Base-by-base conservation (phyloP, 2,888 invertebrate species). In the Stratiomys singularior region DNA sequence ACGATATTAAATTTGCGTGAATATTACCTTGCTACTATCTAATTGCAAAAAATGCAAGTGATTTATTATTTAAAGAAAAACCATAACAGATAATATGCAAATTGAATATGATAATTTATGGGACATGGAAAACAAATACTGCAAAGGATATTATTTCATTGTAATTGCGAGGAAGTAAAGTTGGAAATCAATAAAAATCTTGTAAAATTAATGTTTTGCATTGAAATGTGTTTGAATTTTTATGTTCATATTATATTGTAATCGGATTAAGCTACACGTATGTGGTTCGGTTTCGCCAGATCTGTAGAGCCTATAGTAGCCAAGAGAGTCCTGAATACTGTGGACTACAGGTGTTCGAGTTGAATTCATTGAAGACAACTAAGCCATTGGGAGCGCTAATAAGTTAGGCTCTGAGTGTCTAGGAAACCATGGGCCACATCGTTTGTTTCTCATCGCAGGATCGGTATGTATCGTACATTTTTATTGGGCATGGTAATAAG, bases 1-100 rank as follows among this genome's bases (percentile, higher is more conserved):
- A 28, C 44, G 23, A 76, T 82, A 80, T 82, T 81, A 79, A 82
- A 83, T 85, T 9, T 9, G 9, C 9, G 3, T 37, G n/a, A 3
- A 37, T 85, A 52, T 52, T 52, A n/a, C 15, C 52, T 52, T 52
- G n/a, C 85, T 85, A 85, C 84, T 84, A 85, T 86, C 85, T 76
- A 79, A 79, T 77, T 78, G 78, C 64, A 69, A 78, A 72, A 80
- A 78, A 80, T 80, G 77, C 80, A 60, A 25, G 28, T 30, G n/a
- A 28, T 9, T 60, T 9, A 64, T 64, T 64, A 64, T 64, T 64
- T 64, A 30, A 28, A 60, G 1, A 30, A 27, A 30, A 30, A 60
- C 28, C 64, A 64, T 64, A 28, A 7, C 28, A 28, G 28, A 27
- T 64, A 28, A 64, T 28, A 64, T 60, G 27, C 60, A 64, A 28